These are phyloP conservation scores for Agrilus biguttatus DNA, from an alignment of 2,888 invertebrate genomes.

Conservation along the genomic window DNA sequence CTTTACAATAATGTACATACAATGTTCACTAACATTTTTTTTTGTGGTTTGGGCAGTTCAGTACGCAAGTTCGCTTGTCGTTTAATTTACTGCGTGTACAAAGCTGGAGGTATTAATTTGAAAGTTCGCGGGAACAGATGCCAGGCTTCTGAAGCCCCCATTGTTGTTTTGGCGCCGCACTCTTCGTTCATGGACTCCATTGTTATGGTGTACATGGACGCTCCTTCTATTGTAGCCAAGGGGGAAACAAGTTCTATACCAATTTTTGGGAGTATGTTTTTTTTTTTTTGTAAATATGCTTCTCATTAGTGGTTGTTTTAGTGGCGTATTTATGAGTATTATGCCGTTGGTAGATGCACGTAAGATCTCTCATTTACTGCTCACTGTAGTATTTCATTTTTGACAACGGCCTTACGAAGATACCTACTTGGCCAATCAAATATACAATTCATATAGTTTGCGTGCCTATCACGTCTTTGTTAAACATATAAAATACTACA, in stretches of 20 bases:
- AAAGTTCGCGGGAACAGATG: constrained; percentile 54
- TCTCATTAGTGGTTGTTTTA: neutral
- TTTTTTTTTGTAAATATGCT: constrained; percentile 7
- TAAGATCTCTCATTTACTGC: too few species aligned
- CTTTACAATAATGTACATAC: too few species aligned
- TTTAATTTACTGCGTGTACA: constrained; percentile 62
- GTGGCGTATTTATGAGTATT: too few species aligned
- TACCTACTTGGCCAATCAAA: too few species aligned
- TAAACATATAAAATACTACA: too few species aligned
- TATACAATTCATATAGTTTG: too few species aligned
- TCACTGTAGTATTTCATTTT: too few species aligned
- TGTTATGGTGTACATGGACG: constrained; percentile 66
- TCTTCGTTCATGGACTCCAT: constrained; percentile 84
- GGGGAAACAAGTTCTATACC: constrained; percentile 70
- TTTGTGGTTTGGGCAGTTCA: constrained; percentile 15
- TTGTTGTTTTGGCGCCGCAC: constrained; percentile 79
- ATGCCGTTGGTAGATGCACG: neutral
- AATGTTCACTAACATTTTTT: neutral
- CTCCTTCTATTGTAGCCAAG: constrained; percentile 82
- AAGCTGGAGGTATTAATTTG: constrained; percentile 71
- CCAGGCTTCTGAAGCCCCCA: constrained; percentile 55
- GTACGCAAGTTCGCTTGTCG: constrained; percentile 50
- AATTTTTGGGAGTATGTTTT: constrained; percentile 71
- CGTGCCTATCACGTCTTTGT: too few species aligned
- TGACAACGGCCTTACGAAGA: too few species aligned